phyloP scores from a whole-genome alignment of 2,113 vertebrate genomes.

The Typhlomys cinereus region DNA sequence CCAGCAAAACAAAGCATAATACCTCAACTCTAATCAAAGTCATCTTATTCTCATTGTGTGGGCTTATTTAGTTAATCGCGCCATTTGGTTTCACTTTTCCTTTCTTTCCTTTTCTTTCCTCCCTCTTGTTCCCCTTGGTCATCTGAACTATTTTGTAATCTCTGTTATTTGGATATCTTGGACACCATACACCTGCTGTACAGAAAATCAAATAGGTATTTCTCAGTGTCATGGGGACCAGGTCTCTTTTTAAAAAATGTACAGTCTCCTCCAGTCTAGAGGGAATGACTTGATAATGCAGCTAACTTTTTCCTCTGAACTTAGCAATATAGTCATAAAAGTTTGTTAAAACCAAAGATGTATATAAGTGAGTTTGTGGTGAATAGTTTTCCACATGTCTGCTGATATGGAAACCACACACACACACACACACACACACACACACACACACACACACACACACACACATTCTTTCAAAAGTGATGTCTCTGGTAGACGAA shows the following conservation, averaged over 20 bases:
- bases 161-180: background rate
- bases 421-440: background rate
- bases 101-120: background rate
- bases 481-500: background rate
- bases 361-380: background rate
- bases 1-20: background rate
- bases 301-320: background rate
- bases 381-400: background rate
- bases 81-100: background rate
- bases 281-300: background rate
- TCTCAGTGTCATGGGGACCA: no score
- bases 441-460: background rate
- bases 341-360: slow-evolving; percentile 6
- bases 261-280: background rate
- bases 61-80: background rate
- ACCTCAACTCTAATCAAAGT: background rate
- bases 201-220: background rate
- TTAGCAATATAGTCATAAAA: background rate
- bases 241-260: background rate
- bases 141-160: background rate
- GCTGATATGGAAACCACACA: background rate
- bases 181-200: background rate
- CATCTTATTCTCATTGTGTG: background rate
- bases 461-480: background rate
- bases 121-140: background rate